Base-by-base conservation (phyloP, 2,113 vertebrate species). In the Saguinus midas region DNA sequence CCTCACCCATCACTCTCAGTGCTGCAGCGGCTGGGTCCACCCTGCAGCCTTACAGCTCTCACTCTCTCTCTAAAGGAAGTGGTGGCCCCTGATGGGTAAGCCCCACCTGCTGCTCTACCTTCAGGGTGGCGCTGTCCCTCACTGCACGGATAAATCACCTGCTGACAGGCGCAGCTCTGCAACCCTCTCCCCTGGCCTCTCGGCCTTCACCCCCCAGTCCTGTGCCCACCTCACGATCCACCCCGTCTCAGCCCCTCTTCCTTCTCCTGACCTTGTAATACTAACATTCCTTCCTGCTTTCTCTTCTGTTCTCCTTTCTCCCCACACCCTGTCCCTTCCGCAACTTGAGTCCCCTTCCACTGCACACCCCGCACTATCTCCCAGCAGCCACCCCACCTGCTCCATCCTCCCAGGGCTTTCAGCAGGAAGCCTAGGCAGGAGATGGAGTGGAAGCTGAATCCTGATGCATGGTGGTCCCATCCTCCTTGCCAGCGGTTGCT, bases 401-500 rank as follows among this genome's bases (percentile, higher is more conserved):
- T 29, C 81, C 23, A 43, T 2, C 17, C 8, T 40, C 35, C n/a
- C 4, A 6, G 3, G 1, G 68, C 61, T 25, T 68, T 72, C 72
- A 29, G 58, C 17, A 32, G 82, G 35, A 1, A 5, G 8, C 64
- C 35, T 25, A 29, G 48, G 52, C 12, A 29, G 25, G 16, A 66
- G 43, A 68, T 0, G 3, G 12, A 10, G 32, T 3, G 1, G 66
- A 32, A 52, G 8, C 17, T 29, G 23, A 64, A 5, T 2, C 50
- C 29, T 32, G 16, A 82, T 3, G 6, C 9, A 5, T 0, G 5
- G 2, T 29, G 7, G 52, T 58, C 55, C 45, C 48, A 16, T 13
- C 11, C 84, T 92, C 79, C 72, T 29, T 43, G 32, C 37, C 27
- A 68, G 68, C 1, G 5, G 55, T 13, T 9, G 9, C 8, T 6